Base-by-base conservation (phyloP, 2,888 invertebrate genomes). In the Aspidiotus rigidus region DNA sequence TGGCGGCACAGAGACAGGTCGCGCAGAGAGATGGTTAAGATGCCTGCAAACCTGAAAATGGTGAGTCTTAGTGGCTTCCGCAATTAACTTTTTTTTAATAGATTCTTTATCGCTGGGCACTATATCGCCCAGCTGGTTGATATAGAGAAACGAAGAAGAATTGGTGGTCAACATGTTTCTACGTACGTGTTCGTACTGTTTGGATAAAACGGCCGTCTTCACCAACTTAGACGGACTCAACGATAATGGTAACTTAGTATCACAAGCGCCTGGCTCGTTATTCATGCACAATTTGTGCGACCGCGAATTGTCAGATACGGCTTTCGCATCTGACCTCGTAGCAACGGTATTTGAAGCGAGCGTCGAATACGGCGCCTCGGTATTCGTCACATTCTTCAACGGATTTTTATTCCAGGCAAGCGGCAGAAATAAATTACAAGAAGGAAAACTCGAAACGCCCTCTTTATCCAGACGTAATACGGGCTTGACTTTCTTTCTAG, bases 161-260 rank as follows among this genome's bases (percentile, higher is more conserved):
- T 44, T 55, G 3, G 70, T 41, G 41, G 61, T 49, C 10, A 66
- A 56, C 61, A 61, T 62, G 49, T 66, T 54, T 15, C 70, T 59
- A 44, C 61, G 42, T 11, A 66, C 16, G 49, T 66, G 66, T 56
- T 70, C 70, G 61, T 70, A 66, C 53, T 64, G 62, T 66, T 70
- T 70, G 16, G 62, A 70, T 10, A 70, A 6, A 11, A 66, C 70
- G 59, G 85, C 84, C 39, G 85, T 85, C 77, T 85, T 86, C 57
- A 85, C 84, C 71, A 85, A 78, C 75, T 81, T 81, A 73, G 84
- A 84, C 11, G 84, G 85, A 59, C 66, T 70, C 13, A 70, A 15
- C 59, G 67, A 59, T 42, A 67, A 15, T 16, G 67, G 59, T 40
- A 67, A 17, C 16, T 54, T 55, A 39, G 53, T 55, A 11, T 39